Percentiles rank a stretch among this genome's conserved stretches.
These are phyloP conservation scores for Apocrypta bakeri DNA, from an alignment of 1,140 invertebrate genomes.

Conservation along the genomic window DNA sequence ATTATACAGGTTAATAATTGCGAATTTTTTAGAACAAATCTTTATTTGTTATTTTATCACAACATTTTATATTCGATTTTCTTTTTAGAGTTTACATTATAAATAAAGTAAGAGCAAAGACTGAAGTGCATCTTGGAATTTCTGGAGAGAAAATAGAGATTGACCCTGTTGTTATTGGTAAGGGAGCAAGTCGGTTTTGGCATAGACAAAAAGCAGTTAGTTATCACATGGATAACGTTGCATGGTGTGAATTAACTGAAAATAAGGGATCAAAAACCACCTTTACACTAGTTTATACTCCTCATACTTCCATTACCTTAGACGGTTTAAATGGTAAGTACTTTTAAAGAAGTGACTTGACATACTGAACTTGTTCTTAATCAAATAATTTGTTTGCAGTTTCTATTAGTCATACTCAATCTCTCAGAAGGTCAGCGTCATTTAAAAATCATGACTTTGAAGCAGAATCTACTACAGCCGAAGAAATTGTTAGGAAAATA, in stretches of 20 bases:
- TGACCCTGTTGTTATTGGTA: slow-evolving; percentile 83
- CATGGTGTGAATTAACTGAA: slow-evolving; percentile 88
- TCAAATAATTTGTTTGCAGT: slow-evolving; percentile 56
- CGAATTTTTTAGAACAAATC: neutral
- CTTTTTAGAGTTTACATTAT: slow-evolving; percentile 81
- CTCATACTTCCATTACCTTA: slow-evolving; percentile 63
- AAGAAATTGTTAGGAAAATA: slow-evolving; percentile 90
- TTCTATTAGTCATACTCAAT: slow-evolving; percentile 65
- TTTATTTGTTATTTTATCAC: neutral
- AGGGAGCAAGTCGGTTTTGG: slow-evolving; percentile 83
- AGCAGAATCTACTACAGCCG: slow-evolving; percentile 82
- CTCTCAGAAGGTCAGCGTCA: slow-evolving; percentile 74
- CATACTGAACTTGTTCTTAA: slow-evolving; percentile 32
- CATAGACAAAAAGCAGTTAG: slow-evolving; percentile 81
- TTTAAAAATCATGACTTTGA: slow-evolving; percentile 94
- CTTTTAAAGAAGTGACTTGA: neutral
- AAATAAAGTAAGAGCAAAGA: slow-evolving; percentile 86
- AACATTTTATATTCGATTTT: slow-evolving; percentile 24
- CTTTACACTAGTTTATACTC: slow-evolving; percentile 79
- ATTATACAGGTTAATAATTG: slow-evolving; percentile 77
- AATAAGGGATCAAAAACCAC: slow-evolving; percentile 78
- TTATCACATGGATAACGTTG: slow-evolving; percentile 89
- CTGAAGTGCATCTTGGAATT: slow-evolving; percentile 89
- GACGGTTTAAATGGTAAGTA: slow-evolving; percentile 65
- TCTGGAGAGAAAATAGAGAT: slow-evolving; percentile 94